phyloP scores from a whole-genome alignment of 1,140 invertebrate species.

The Bacillus rossius region DNA sequence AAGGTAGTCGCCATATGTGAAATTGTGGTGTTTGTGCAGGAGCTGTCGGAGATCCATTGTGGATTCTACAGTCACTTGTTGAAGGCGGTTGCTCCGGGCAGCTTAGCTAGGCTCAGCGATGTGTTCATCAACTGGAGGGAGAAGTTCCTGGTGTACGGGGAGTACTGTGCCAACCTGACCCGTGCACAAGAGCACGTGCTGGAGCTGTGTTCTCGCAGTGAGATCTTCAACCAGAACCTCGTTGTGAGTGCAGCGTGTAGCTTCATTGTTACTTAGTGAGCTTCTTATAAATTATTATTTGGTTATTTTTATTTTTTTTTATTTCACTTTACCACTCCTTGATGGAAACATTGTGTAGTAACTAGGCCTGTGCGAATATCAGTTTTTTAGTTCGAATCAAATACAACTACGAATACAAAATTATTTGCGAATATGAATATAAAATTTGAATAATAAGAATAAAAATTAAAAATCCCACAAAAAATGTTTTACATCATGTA shows the following conservation, averaged over 20 bases:
- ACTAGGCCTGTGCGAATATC: no score
- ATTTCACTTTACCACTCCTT: background rate
- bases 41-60: slow-evolving; percentile 80
- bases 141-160: slow-evolving; percentile 88
- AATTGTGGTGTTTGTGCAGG: slow-evolving; percentile 49
- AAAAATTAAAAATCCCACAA: no score
- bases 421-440: no score
- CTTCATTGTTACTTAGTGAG: no score
- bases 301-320: no score
- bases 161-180: slow-evolving; percentile 91
- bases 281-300: no score
- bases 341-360: no score
- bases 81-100: slow-evolving; percentile 54
- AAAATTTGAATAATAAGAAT: no score
- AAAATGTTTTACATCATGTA: no score
- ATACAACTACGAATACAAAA: no score
- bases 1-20: no score
- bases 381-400: no score
- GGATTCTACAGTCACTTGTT: slow-evolving; percentile 74
- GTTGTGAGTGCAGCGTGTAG: slow-evolving; percentile 39
- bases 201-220: slow-evolving; percentile 61
- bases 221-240: slow-evolving; percentile 51
- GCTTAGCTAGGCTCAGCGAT: slow-evolving; percentile 51
- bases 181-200: slow-evolving; percentile 70
- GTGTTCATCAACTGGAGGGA: slow-evolving; percentile 89